Conservation (phyloP, 35 echinoderm and acorn worm species). For the Ophioderma brevispina region DNA sequence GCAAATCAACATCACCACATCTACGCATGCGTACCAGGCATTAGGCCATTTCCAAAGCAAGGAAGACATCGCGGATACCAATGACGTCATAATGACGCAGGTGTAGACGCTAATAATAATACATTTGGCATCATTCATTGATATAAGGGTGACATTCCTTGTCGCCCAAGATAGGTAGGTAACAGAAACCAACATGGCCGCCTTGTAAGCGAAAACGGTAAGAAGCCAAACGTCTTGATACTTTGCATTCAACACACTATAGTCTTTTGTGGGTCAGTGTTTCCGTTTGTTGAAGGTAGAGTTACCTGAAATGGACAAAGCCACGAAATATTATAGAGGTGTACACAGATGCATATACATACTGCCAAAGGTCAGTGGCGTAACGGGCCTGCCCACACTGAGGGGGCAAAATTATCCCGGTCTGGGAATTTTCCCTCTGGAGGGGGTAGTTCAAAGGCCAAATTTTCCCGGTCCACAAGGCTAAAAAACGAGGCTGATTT, state of each 20-base stretch:
- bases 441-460: too few relatives aligned
- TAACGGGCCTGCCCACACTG: too few relatives aligned
- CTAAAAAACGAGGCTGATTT: too few relatives aligned
- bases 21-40: constrained; percentile 82
- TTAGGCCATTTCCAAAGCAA: constrained; percentile 72
- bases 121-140: constrained; percentile 91
- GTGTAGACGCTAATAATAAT: constrained; percentile 93
- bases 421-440: too few relatives aligned
- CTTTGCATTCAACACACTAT: constrained; percentile 44
- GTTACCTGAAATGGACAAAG: not conserved
- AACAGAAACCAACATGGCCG: constrained; percentile 65
- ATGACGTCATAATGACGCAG: constrained; percentile 82
- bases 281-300: too few relatives aligned
- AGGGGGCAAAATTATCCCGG: too few relatives aligned
- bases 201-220: constrained; percentile 64
- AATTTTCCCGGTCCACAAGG: too few relatives aligned
- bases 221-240: constrained; percentile 73
- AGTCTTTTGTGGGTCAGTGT: too few relatives aligned
- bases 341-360: too few relatives aligned
- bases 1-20: constrained; percentile 70
- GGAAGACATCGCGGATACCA: constrained; percentile 54
- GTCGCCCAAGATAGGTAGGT: constrained; percentile 94
- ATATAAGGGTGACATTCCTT: constrained; percentile 79
- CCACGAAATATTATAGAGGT: not conserved
- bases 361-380: too few relatives aligned